phyloP scores from a whole-genome alignment of 2,113 vertebrate genomes.

The Neotoma lepida region DNA sequence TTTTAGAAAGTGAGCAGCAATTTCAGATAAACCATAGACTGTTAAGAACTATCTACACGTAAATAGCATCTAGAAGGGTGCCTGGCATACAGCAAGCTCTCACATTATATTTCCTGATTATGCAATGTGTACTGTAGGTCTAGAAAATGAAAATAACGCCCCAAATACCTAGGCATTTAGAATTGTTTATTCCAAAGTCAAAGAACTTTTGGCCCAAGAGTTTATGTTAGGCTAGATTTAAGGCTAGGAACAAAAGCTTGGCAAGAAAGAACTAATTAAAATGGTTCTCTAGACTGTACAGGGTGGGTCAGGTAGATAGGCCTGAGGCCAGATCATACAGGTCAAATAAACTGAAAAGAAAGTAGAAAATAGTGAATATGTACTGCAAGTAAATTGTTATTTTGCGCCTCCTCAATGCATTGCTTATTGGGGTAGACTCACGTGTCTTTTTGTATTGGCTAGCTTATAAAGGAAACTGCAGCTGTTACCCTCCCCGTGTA shows the following conservation, averaged over 20 bases:
- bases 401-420: background rate
- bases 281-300: background rate
- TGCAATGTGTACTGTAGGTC: background rate
- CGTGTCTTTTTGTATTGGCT: background rate
- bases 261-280: background rate
- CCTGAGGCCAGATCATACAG: background rate
- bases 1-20: background rate
- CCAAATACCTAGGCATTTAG: background rate
- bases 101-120: background rate
- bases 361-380: background rate
- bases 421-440: background rate
- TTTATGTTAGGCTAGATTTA: background rate
- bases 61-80: background rate
- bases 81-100: background rate
- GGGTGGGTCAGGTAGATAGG: background rate
- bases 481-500: background rate
- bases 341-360: conserved; percentile 12
- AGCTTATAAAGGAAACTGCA: background rate
- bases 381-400: conserved; percentile 21
- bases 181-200: background rate
- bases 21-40: background rate
- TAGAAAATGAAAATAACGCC: background rate
- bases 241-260: background rate
- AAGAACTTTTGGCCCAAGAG: background rate
- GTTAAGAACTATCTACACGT: background rate